Percentiles rank a stretch among this genome's conserved stretches.
These are phyloP conservation scores for Melinaea marsaeus DNA, from an alignment of 2,888 invertebrate species.

Conservation along the genomic window DNA sequence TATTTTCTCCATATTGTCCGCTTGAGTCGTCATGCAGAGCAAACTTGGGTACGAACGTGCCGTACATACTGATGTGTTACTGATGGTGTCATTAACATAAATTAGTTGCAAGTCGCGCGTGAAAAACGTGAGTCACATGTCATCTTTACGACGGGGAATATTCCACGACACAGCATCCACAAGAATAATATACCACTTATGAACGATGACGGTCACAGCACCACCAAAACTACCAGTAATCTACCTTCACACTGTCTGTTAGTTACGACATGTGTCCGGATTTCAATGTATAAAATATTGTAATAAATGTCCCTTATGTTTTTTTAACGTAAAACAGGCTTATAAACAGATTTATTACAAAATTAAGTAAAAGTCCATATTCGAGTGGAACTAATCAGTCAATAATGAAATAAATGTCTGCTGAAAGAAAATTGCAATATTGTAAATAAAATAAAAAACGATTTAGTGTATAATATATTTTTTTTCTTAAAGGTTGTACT, in stretches of 20 bases:
- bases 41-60: slow-evolving; percentile 61
- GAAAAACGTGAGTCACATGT: slow-evolving; percentile 69
- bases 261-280: slow-evolving; percentile 6
- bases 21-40: slow-evolving; percentile 40
- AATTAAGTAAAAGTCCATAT: slow-evolving; percentile 6
- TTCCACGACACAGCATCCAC: slow-evolving; percentile 34
- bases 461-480: too few species aligned
- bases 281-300: not conserved
- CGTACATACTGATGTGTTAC: slow-evolving; percentile 56
- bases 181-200: slow-evolving; percentile 42
- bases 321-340: slow-evolving; percentile 4
- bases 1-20: slow-evolving; percentile 37
- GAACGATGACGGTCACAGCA: slow-evolving; percentile 33
- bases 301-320: not conserved
- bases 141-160: slow-evolving; percentile 45
- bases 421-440: too few species aligned
- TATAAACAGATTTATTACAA: slow-evolving; percentile 1
- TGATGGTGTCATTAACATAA: slow-evolving; percentile 65
- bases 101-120: slow-evolving; percentile 72
- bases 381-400: slow-evolving; percentile 9
- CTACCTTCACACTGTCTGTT: slow-evolving; percentile 7
- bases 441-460: too few species aligned
- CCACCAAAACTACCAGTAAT: slow-evolving; percentile 28
- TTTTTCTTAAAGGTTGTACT: too few species aligned
- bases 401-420: too few species aligned